Conservation (phyloP, 2,797 vertebrate species). For the Cyprinodon diabolis region DNA sequence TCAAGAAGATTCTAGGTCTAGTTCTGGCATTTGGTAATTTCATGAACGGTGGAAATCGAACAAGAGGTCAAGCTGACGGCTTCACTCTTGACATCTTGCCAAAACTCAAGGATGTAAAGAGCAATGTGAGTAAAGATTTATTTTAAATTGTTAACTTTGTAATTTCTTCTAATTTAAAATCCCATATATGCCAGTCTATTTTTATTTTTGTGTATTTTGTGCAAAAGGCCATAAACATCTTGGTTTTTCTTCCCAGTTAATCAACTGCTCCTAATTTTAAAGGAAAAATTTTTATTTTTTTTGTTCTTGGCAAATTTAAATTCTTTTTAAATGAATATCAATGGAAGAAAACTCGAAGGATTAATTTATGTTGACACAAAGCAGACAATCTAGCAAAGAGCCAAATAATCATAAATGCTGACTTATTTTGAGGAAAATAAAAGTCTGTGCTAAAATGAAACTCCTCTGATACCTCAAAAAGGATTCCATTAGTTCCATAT, state of each 20-base stretch:
- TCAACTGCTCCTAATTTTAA: too few species aligned
- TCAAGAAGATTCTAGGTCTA: constrained; percentile 89
- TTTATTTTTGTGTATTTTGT: neutral
- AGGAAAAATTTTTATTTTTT: too few species aligned
- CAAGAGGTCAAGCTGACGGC: constrained; percentile 94
- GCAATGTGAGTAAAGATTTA: constrained; percentile 86
- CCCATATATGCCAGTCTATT: neutral
- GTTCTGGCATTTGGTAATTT: constrained; percentile 97
- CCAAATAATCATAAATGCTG: too few species aligned
- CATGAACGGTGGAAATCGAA: constrained; percentile 98
- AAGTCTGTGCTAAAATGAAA: too few species aligned
- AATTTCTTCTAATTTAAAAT: neutral
- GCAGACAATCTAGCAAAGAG: too few species aligned
- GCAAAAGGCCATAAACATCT: neutral
- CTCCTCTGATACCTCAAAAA: too few species aligned
- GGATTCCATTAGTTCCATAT: too few species aligned
- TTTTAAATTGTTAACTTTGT: neutral
- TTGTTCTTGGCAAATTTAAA: too few species aligned
- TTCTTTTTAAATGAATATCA: too few species aligned
- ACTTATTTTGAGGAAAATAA: too few species aligned
- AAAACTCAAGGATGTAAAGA: constrained; percentile 98
- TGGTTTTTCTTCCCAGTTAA: neutral
- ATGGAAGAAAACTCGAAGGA: too few species aligned
- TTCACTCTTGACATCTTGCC: constrained; percentile 95
- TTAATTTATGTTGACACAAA: too few species aligned